Evolutionary conservation across 2,113 vertebrate species (phyloP).

Genomic region (Neolamprologus sp.): DNA sequence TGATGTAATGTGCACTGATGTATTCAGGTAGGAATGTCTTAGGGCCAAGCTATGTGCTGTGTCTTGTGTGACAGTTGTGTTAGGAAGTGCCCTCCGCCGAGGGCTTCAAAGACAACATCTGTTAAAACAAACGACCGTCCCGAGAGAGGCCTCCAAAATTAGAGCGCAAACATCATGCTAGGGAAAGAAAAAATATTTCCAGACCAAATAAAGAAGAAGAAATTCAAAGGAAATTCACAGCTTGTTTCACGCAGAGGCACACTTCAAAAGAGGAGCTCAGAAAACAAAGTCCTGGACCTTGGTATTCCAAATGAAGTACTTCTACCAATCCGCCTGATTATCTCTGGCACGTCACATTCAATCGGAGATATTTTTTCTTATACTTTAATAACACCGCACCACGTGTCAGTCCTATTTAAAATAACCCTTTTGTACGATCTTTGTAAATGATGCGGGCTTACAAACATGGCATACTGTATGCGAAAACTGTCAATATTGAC

Average conservation of each 20-base stretch:
- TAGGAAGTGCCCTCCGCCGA: conserved; percentile 48
- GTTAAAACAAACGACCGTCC: conserved; percentile 58
- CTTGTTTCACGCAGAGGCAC: not conserved
- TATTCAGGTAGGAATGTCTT: conserved; percentile 48
- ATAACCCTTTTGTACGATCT: not conserved
- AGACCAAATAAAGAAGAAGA: conserved; percentile 46
- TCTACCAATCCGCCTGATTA: not conserved
- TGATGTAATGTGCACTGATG: conserved; percentile 51
- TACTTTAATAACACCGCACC: not conserved
- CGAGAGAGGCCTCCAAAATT: conserved; percentile 9
- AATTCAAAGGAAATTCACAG: conserved; percentile 25
- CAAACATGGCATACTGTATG: not conserved
- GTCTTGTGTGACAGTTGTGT: conserved; percentile 49
- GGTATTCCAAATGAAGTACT: not conserved
- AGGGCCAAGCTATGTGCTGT: conserved; percentile 28
- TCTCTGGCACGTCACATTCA: not conserved
- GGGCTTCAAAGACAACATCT: conserved; percentile 67
- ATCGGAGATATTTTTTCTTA: not conserved
- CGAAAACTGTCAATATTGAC: conserved; percentile 3
- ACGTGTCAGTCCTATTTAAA: not conserved
- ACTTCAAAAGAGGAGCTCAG: conserved; percentile 9
- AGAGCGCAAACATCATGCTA: conserved; percentile 37
- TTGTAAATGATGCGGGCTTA: conserved; percentile 25
- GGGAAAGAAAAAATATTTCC: not conserved
- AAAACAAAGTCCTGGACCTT: conserved; percentile 6